Base-by-base conservation (phyloP, 2,797 vertebrate species). In the Typhlichthys subterraneus region DNA sequence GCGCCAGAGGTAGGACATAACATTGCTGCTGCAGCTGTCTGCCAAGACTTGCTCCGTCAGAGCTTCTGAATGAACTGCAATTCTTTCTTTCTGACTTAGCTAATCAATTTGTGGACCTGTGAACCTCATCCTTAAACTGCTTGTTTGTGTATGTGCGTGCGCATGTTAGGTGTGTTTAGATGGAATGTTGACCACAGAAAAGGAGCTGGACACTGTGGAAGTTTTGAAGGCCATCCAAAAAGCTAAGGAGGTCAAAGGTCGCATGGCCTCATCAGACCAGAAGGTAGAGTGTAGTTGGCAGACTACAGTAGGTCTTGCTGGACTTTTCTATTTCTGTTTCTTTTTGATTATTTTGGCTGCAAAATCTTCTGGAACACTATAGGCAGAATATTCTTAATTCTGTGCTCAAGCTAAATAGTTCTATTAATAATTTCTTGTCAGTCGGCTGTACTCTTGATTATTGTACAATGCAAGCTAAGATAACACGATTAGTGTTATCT, bases 191-290 rank as follows among this genome's bases (percentile, higher is more conserved):
- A 97, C 97, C 7, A 96, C 96, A 38, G 96, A 96, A 84, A 98
- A 98, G 74, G 98, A 99, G 69, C 79, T 98, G 57, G 97, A 99
- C 85, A 99, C 98, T 0, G 97, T 99, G 52, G 97, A 99, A 85
- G 98, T 99, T 53, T 77, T 99, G 45, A 99, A 99, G 90, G 98
- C 98, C 66, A 98, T 99, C 88, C 98, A 96, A 83, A 99, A 98
- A 94, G 95, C 97, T 82, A 98, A 96, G 88, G 96, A 98, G 77
- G 94, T 93, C 65, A 98, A 97, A 88, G 94, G 93, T 76, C 88
- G 93, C 80, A 93, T 96, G 93, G 94, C 90, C 77, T 92, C 88
- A 86, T 70, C 85, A 3, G 95, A 97, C 65, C 96, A 94, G 89
- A 99, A 95, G 95, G 97, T 98, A 89, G 70, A 53, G 14, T 14